A percentile compares a stretch with the other conserved stretches of the same genome.
These are phyloP conservation scores for Pentamera pediparva DNA, from an alignment of 53 echinoderm and acorn worm species.

Conservation along the genomic window DNA sequence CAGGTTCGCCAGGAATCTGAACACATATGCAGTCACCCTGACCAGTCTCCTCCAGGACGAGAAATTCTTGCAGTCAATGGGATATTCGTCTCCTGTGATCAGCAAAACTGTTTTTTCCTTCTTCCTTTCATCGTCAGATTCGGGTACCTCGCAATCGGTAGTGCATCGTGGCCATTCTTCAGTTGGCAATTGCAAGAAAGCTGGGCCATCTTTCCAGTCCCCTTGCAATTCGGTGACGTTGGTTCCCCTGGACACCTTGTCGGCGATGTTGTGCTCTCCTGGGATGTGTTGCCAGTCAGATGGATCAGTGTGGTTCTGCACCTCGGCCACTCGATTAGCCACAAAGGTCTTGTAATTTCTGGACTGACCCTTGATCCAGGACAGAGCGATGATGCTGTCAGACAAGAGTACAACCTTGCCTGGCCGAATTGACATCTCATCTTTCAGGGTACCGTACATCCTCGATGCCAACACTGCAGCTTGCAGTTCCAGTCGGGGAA, in stretches of 20 bases:
- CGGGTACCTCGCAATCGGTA: not conserved
- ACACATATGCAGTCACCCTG: conserved; percentile 50
- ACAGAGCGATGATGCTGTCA: conserved; percentile 45
- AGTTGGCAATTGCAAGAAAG: conserved; percentile 36
- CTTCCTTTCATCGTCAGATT: conserved; percentile 30
- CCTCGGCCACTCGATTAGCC: conserved; percentile 39
- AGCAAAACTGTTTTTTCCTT: conserved; percentile 37
- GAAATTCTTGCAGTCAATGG: conserved; percentile 50
- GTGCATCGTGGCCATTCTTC: conserved; percentile 47
- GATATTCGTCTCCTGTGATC: conserved; percentile 12
- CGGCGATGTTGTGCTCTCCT: conserved; percentile 49
- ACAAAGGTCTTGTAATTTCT: conserved; percentile 48
- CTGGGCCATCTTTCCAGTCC: conserved; percentile 49
- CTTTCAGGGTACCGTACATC: conserved; percentile 12
- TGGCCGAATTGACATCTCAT: not conserved
- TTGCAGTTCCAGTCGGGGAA: conserved; percentile 50
- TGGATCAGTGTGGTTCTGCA: conserved; percentile 44
- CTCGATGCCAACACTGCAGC: conserved; percentile 47
- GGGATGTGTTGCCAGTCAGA: conserved; percentile 50
- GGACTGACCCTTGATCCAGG: conserved; percentile 48
- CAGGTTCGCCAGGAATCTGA: conserved; percentile 43
- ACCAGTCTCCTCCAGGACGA: conserved; percentile 49
- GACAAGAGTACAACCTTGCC: conserved; percentile 15
- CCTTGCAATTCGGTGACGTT: conserved; percentile 24
- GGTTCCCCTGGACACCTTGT: conserved; percentile 48